Percentiles rank a stretch among this genome's conserved stretches.
Evolutionary conservation across 2,797 vertebrate genomes (phyloP).

Genomic region (Gallinago stenura): DNA sequence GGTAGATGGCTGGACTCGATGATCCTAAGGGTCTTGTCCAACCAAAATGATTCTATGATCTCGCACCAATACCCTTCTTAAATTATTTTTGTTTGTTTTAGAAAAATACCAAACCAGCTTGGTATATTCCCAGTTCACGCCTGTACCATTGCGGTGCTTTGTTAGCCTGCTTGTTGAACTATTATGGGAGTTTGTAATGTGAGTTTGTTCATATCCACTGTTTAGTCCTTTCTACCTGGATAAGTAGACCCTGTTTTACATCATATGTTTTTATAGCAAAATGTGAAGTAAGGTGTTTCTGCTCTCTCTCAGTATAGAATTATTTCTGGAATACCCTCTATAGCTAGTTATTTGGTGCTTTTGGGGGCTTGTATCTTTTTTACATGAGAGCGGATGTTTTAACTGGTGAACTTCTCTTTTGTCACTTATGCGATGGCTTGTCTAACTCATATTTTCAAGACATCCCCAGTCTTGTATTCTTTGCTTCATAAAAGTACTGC

Average conservation of each 20-base stretch:
- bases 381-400: background rate
- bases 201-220: background rate
- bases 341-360: background rate
- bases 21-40: too few species aligned
- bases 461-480: background rate
- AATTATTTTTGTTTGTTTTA: background rate
- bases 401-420: background rate
- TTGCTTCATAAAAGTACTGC: background rate
- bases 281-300: background rate
- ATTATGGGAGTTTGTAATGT: background rate
- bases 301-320: background rate
- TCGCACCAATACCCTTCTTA: background rate
- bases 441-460: background rate
- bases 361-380: background rate
- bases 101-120: background rate
- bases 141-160: background rate
- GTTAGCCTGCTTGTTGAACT: background rate
- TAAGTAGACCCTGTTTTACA: background rate
- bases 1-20: too few species aligned
- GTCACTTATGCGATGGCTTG: background rate
- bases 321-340: background rate
- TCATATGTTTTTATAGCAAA: background rate
- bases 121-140: background rate
- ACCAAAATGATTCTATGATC: background rate
- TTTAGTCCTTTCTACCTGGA: background rate